Evolutionary conservation across 2,888 invertebrate species (phyloP).

Genomic region (Nipponacmea schrenckii): DNA sequence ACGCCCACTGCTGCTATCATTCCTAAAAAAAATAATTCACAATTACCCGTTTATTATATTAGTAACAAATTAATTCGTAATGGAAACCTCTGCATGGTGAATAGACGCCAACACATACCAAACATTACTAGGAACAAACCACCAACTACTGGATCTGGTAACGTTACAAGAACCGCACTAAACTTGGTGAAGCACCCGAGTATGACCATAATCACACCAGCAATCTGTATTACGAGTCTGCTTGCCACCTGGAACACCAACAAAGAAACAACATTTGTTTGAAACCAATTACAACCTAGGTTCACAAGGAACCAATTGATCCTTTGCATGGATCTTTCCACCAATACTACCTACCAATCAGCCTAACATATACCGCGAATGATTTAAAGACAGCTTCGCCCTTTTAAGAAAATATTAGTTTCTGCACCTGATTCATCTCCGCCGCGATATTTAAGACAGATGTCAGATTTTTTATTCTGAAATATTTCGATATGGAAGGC

Average conservation of each 20-base stretch:
- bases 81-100: not conserved
- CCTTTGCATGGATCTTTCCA: not conserved
- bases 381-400: not conserved
- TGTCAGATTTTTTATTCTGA: too few relatives aligned
- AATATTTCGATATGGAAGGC: too few relatives aligned
- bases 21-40: constrained; percentile 41
- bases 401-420: too few relatives aligned
- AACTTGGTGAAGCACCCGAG: constrained; percentile 69
- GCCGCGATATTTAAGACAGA: too few relatives aligned
- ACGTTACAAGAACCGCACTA: constrained; percentile 69
- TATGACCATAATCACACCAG: constrained; percentile 67
- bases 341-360: not conserved
- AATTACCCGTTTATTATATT: not conserved
- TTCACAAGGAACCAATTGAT: not conserved
- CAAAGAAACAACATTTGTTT: not conserved
- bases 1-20: constrained; percentile 64
- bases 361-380: not conserved
- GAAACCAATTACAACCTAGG: not conserved
- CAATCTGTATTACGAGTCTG: constrained; percentile 67
- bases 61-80: not conserved
- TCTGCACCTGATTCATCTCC: too few relatives aligned
- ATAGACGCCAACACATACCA: constrained; percentile 45
- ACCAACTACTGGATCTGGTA: constrained; percentile 70
- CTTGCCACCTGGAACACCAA: constrained; percentile 65
- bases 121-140: constrained; percentile 64